Evolutionary conservation across 2,113 vertebrate species (phyloP), one percentile per base, ranked within the genome.

Genomic region (Podiceps cristatus): DNA sequence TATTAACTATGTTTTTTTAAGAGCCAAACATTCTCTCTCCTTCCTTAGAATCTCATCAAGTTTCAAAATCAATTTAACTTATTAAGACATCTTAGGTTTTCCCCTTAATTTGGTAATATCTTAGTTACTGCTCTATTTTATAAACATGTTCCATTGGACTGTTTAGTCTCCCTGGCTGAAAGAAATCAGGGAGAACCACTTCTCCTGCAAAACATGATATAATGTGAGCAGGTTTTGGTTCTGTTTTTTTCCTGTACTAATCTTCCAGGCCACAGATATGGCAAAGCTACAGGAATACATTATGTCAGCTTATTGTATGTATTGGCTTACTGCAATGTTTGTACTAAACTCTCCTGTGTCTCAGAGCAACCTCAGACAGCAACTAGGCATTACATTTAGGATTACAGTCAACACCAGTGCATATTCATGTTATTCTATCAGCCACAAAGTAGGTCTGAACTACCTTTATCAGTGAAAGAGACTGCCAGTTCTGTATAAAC

Each of bases 21-120:
- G 13, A 69, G 11, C 10, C 17, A 72, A 90, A 73, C 4, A 29
- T 52, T 59, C 29, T 79, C 85, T 67, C 19, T 74, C 20, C 42
- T 93, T 67, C 56, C 19, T 20, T 68, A 64, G 25, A 96, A 84
- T 86, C 44, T 86, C 79, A 95, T 84, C 49, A 77, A 82, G 96
- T 97, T 96, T 97, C 80, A 96, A 97, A 96, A 96, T 95, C 80
- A 98, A 72, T 93, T 89, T 88, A 92, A 95, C 35, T 96, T 96
- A 92, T 88, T 92, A 96, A 84, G 93, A 91, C 35, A 86, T 94
- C 73, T 94, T 86, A 53, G 94, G 52, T n/a, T 97, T 97, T 97
- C 63, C 66, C 59, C 52, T 93, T 93, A 96, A 94, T 96, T 95
- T 96, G 76, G 60, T 59, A 85, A 64, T 74, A 83, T 69, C 59